Conservation (phyloP, 2,888 invertebrate species). For the Hirtodrosophila alboralis region DNA sequence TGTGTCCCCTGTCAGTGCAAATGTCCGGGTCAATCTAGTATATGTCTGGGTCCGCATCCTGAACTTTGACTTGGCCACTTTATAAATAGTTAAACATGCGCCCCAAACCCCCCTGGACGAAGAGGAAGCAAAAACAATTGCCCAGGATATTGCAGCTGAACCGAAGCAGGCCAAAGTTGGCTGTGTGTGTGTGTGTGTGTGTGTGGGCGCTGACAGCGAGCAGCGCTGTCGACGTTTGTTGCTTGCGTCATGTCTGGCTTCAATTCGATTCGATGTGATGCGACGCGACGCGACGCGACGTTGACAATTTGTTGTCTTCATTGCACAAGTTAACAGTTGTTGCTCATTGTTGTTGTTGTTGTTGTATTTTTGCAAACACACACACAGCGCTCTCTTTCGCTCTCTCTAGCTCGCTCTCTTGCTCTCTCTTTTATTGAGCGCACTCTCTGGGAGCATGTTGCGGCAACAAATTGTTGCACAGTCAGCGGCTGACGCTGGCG, state of each 20-base stretch:
- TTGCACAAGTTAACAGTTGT: constrained; percentile 39
- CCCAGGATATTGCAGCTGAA: constrained; percentile 34
- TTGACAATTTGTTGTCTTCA: constrained; percentile 36
- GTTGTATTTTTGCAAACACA: constrained; percentile 6
- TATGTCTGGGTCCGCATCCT: not conserved
- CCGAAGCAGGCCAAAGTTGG: not conserved
- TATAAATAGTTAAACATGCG: constrained; percentile 34
- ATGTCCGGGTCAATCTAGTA: not conserved
- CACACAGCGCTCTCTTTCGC: not conserved
- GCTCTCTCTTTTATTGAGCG: not conserved
- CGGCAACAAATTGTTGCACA: constrained; percentile 77
- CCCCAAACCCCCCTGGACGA: not conserved
- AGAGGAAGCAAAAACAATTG: constrained; percentile 5
- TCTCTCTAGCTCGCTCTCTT: not conserved
- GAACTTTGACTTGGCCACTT: constrained; percentile 14
- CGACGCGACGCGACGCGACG: constrained; percentile 17
- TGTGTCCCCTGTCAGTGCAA: too few relatives aligned
- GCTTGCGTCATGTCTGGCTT: constrained; percentile 42
- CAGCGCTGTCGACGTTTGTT: constrained; percentile 9
- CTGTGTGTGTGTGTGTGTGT: too few relatives aligned
- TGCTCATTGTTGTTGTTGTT: constrained; percentile 26
- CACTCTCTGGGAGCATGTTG: constrained; percentile 39
- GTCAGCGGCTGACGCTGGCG: constrained; percentile 35
- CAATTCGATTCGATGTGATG: too few relatives aligned
- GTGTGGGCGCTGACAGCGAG: constrained; percentile 9